Evolutionary conservation across 2,113 vertebrate genomes (phyloP), one percentile per base, ranked within the genome.

Genomic region (Neogale vison): DNA sequence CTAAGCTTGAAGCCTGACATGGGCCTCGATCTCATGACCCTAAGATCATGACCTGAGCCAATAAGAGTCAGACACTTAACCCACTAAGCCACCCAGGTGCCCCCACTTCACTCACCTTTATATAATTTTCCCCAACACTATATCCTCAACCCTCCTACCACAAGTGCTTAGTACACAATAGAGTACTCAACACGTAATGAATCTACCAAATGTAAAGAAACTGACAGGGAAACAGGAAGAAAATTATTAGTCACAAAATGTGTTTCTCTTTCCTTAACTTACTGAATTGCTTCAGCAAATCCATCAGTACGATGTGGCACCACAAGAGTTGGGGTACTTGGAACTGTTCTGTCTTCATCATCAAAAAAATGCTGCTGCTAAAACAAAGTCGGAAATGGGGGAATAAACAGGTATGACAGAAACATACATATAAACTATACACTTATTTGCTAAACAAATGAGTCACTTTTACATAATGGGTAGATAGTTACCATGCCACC

Each of bases 321-420:
- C 69, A 99, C 99, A 90, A 99, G 99, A 39, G 99, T 99, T 59
- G 99, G 99, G 17, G 99, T 99, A 98, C 99, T 99, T 85, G 99
- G 99, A 96, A 99, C 99, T 98, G 99, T 99, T 96, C 99, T 99
- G 98, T 99, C 99, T 87, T 99, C 99, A 36, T 99, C 99, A 82
- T 99, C 99, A 91, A 99, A 99, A 97, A 99, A 99, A 95, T 99
- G 99, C 72, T 99, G 99, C 99, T 99, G 99, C 98, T 98, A 85
- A 82, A 91, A 96, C 57, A 97, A 11, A 98, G 72, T 96, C 29
- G 96, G 65, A 94, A 86, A 95, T 59, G 29, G 97, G 55, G 85
- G 94, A n/a, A 57, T 71, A 77, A 63, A 63, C 8, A 79, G 45
- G 47, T 34, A 80, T 14, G 45, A 47, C 1, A 55, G n/a, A 29